Evolutionary conservation across 2,888 invertebrate species (phyloP), one percentile per base, ranked within the genome.

Genomic region (Ommatoiulus sabulosus): DNA sequence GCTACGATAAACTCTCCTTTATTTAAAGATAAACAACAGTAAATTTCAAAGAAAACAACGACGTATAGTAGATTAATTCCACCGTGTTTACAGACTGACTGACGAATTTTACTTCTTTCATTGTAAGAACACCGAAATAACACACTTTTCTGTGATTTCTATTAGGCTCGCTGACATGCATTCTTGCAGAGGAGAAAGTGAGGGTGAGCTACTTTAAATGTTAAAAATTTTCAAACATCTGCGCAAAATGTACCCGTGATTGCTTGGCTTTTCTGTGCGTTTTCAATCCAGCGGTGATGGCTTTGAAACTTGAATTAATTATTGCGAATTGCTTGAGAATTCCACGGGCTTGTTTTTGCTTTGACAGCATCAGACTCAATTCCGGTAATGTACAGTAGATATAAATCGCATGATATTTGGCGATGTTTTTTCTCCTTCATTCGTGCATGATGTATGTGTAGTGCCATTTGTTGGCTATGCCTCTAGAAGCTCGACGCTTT

Each of bases 1-100:
- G 24, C 24, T 12, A 80, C 80, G 80, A 80, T 80, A 80, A 80
- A 80, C 80, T 43, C 35, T 80, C 35, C 80, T 35, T 80, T 80
- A 80, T 43, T 24, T 80, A 43, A 80, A 80, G 80, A 43, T 15
- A 80, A 80, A 80, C 80, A 80, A 43, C 35, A 12, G 80, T 43
- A 80, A 80, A 80, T 35, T 80, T 80, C 80, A 80, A 80, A 80
- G 80, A 80, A 80, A 80, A 80, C 35, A 80, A 80, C 80, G 35
- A 80, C 80, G 10, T 8, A 80, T 17, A 80, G 80, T 80, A 35
- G 35, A 24, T 12, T 24, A 35, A 12, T 24, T 80, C 80, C 15
- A 24, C 35, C 12, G 35, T 80, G 12, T 80, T 80, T 80, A 35
- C 35, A 35, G 80, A 80, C 35, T 35, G 80, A 80, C 80, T 80